Base-by-base conservation (phyloP, 2,797 vertebrate genomes). In the Sebastes itinus region DNA sequence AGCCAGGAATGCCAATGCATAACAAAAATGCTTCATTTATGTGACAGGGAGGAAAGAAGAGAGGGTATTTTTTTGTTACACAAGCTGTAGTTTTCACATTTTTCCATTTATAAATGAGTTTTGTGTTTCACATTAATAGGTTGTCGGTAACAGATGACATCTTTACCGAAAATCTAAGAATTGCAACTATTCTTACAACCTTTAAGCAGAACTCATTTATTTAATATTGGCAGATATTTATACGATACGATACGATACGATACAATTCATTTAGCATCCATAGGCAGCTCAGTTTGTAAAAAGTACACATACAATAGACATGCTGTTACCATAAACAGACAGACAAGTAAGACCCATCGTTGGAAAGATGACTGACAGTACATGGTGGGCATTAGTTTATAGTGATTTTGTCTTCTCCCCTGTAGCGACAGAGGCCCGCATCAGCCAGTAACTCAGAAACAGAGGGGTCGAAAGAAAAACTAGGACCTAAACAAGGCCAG, bases 391-490 rank as follows among this genome's bases (percentile, higher is more conserved):
- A 30, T 75, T 25, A 7, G 18, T 65, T 52, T 52, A 33, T 2
- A 73, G 32, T 83, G 27, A 70, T 62, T 22, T 4, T 52, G 20
- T 58, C 2, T 71, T 84, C 70, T 71, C 38, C 56, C 38, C 22
- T 67, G 28, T 88, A 98, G 97, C 92, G 76, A 54, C 93, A 96
- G 86, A 96, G 95, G 83, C 95, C 95, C 20, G 70, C 94, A 16
- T 97, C 97, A 89, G 95, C 95, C 68, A 95, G 83, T 11, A 96
- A 96, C 67, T 92, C 95, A 2, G 97, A 98, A 87, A 89, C 93
- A 79, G 95, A 94, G 60, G 90, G 90, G 0, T 77, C 93, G 60
- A 96, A 93, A 79, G 97, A 97, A 85, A 97, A 95, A 85, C 80
- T 52, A 60, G 80, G 88, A 16, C 87, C 87, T 54, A 96, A 94